Percentiles rank a stretch among this genome's conserved stretches.
Evolutionary conservation across 2,888 invertebrate species (phyloP).

Genomic region (Helobdella robusta): DNA sequence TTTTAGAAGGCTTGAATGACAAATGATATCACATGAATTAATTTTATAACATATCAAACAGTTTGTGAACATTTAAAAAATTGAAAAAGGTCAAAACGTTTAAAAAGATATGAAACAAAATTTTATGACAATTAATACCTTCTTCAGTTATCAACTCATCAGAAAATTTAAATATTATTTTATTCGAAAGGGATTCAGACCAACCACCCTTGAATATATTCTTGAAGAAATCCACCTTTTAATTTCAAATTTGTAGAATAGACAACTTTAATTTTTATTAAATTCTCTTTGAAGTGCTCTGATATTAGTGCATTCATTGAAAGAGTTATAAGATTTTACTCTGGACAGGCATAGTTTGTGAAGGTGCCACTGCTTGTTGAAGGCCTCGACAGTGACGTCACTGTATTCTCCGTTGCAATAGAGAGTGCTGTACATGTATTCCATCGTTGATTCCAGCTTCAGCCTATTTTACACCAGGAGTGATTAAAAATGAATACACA

Average conservation of each 20-base stretch:
- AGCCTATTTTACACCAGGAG: no score
- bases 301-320: no score
- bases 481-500: no score
- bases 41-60: no score
- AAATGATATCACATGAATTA: no score
- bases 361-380: background rate
- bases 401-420: background rate
- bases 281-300: no score
- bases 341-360: background rate
- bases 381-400: background rate
- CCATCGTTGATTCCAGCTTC: background rate
- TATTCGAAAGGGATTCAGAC: background rate
- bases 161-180: background rate
- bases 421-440: background rate
- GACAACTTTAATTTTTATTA: background rate
- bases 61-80: no score
- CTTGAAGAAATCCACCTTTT: conserved; percentile 13
- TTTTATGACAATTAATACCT: background rate
- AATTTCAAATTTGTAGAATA: background rate
- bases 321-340: background rate
- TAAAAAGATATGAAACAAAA: no score
- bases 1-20: no score
- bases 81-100: no score
- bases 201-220: conserved; percentile 9
- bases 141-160: conserved; percentile 1